Base-by-base conservation (phyloP, 2,113 vertebrate genomes). In the Zapus hudsonius region DNA sequence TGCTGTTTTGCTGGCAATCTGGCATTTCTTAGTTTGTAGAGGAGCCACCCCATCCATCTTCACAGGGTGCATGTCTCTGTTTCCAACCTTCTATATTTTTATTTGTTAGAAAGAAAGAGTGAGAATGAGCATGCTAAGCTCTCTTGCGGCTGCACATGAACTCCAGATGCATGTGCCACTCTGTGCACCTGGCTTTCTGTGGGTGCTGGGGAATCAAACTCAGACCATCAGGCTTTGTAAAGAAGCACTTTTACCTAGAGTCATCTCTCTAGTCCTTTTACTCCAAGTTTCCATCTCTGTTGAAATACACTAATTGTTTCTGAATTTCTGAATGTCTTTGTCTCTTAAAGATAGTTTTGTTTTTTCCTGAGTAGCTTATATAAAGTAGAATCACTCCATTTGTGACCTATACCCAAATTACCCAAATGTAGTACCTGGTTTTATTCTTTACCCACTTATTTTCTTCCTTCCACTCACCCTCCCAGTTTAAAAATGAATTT, bases 401-500 rank as follows among this genome's bases (percentile, higher is more conserved):
- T 89, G 76, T 74, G 17, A 80, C 64, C 81, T 75, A 72, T n/a
- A n/a, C n/a, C n/a, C n/a, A n/a, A n/a, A n/a, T n/a, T 36, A 87
- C 12, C 12, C 85, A 44, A 79, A 19, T n/a, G 11, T 1, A 38
- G 52, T 33, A 6, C 13, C 17, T 27, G 25, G 70, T 85, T 69
- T 16, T 52, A 44, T 31, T 67, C 38, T 74, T 66, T 1, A 31
- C 12, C 7, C 15, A 1, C 20, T 84, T 70, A 15, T 0, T 72
- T 40, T 25, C 7, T 8, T 38, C 38, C 38, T 25, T 10, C 5
- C 15, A n/a, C n/a, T n/a, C n/a, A n/a, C 11, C 38, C 17, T 33
- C 63, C 79, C 38, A 31, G 55, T 4, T 59, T 59, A 59, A 59
- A 59, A 59, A 59, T 3, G 4, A 19, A 59, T 59, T 59, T 59